phyloP scores from a whole-genome alignment of 2,113 vertebrate genomes.

The Dasyprocta punctata region DNA sequence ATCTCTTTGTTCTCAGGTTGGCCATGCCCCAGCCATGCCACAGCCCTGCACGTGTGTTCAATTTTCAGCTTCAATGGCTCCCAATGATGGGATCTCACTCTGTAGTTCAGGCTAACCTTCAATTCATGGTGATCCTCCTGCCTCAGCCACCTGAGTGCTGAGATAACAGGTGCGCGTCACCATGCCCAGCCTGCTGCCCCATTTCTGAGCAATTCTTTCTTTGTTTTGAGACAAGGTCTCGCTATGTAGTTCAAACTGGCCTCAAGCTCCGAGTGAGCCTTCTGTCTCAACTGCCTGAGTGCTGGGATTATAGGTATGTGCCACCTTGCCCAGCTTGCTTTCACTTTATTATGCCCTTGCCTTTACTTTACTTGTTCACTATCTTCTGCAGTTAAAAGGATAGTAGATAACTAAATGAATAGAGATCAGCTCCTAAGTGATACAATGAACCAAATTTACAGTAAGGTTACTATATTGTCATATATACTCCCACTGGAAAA shows the following conservation, averaged over 20 bases:
- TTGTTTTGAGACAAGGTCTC: neutral
- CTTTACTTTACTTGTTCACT: neutral
- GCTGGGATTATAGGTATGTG: neutral
- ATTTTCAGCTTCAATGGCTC: too few relatives aligned
- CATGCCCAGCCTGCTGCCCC: neutral
- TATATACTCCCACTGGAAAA: neutral
- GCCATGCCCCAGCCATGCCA: too few relatives aligned
- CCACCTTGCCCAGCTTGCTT: neutral
- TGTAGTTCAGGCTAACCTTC: neutral
- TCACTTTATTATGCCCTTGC: neutral
- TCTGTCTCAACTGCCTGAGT: neutral
- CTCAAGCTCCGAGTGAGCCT: neutral
- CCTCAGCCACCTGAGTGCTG: neutral
- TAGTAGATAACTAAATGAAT: neutral
- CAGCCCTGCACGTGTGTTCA: too few relatives aligned
- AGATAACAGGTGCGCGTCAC: neutral
- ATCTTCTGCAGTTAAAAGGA: neutral
- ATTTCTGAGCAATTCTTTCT: neutral
- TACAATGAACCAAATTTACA: neutral
- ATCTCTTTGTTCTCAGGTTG: too few relatives aligned
- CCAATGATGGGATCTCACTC: neutral
- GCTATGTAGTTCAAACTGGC: neutral
- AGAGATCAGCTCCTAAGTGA: constrained; percentile 5
- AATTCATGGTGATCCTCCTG: neutral
- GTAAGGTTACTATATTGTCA: neutral